phyloP scores from a whole-genome alignment of 2,888 invertebrate species.

The Plebejus argus region DNA sequence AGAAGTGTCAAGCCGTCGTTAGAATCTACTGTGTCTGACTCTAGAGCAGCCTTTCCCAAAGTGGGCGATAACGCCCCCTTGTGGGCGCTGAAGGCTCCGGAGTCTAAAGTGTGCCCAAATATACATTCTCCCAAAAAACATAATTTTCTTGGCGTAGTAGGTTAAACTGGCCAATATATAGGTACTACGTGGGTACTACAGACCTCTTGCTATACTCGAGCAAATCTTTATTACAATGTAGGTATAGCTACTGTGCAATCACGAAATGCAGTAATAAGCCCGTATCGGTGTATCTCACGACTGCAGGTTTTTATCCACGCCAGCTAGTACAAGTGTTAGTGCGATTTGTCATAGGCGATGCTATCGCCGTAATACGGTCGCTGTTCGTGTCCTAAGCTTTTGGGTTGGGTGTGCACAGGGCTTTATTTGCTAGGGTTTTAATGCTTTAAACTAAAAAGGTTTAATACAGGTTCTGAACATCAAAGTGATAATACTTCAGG shows the following conservation, averaged over 20 bases:
- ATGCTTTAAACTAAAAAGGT: too few relatives aligned
- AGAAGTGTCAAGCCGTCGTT: too few relatives aligned
- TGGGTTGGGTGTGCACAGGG: conserved; percentile 46
- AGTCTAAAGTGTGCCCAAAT: too few relatives aligned
- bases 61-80: too few relatives aligned
- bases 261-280: conserved; percentile 21
- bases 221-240: conserved; percentile 35
- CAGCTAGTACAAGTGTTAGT: conserved; percentile 48
- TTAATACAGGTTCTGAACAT: too few relatives aligned
- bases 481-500: too few relatives aligned
- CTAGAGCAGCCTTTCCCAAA: too few relatives aligned
- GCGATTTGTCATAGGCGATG: conserved; percentile 47
- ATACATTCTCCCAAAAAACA: too few relatives aligned
- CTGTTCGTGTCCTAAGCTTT: conserved; percentile 64
- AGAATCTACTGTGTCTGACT: too few relatives aligned
- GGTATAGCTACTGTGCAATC: conserved; percentile 30
- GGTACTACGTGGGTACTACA: too few relatives aligned
- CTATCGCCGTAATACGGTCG: conserved; percentile 68
- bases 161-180: neutral
- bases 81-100: too few relatives aligned
- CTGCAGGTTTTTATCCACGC: conserved; percentile 26
- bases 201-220: conserved; percentile 4
- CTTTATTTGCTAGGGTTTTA: neutral
- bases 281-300: conserved; percentile 20
- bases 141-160: too few relatives aligned